phyloP scores from a whole-genome alignment of 2,888 invertebrate genomes.

The Drosophila paramelanica region DNA sequence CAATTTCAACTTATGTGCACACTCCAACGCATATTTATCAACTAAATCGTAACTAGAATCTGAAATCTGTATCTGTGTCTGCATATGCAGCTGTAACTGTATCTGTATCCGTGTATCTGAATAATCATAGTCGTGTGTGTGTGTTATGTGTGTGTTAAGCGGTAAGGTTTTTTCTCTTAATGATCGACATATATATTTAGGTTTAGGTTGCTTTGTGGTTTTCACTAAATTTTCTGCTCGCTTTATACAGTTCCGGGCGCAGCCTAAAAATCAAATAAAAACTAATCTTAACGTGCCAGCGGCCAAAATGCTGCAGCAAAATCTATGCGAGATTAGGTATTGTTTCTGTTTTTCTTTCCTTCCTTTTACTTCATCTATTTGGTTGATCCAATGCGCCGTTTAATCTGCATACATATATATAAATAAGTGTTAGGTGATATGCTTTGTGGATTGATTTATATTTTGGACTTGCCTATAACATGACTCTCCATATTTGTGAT shows the following conservation, averaged over 20 bases:
- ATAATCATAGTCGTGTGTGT: constrained; percentile 27
- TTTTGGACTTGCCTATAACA: constrained; percentile 82
- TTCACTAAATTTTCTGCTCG: constrained; percentile 39
- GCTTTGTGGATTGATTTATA: neutral
- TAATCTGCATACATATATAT: constrained; percentile 53
- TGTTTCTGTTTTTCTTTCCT: constrained; percentile 1
- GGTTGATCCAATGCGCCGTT: constrained; percentile 66
- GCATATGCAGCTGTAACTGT: constrained; percentile 14
- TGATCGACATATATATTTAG: constrained; percentile 36
- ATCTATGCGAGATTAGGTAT: constrained; percentile 75
- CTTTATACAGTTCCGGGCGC: constrained; percentile 66
- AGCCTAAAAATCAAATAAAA: constrained; percentile 47
- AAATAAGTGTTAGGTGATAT: neutral
- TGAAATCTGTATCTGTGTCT: constrained; percentile 31
- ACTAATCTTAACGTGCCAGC: constrained; percentile 63
- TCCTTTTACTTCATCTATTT: constrained; percentile 28
- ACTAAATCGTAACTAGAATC: constrained; percentile 64
- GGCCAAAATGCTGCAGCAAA: constrained; percentile 61
- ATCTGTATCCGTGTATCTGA: constrained; percentile 31
- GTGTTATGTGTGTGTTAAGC: constrained; percentile 30
- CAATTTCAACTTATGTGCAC: constrained; percentile 76
- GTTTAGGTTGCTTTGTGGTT: constrained; percentile 47
- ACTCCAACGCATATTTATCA: constrained; percentile 56
- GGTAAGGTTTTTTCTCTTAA: constrained; percentile 38
- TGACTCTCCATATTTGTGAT: constrained; percentile 85